Evolutionary conservation across 35 echinoderm and acorn worm species (phyloP).

Genomic region (Stichopus chloronotus): DNA sequence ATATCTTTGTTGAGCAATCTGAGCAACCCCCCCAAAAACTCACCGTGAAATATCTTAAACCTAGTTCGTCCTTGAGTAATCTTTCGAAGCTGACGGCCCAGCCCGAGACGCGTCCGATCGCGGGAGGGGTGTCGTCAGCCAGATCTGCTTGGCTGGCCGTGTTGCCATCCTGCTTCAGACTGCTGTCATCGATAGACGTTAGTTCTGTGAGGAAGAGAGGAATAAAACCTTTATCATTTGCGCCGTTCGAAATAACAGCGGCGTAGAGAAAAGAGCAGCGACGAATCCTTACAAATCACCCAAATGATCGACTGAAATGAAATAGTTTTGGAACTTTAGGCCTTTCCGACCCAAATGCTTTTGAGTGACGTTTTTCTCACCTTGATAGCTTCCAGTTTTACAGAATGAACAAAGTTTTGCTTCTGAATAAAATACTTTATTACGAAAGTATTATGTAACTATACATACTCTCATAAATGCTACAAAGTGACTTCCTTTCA

Average conservation of each 20-base stretch:
- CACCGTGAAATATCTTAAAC: conserved; percentile 94
- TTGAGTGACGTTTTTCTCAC: too few relatives aligned
- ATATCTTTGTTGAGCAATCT: too few relatives aligned
- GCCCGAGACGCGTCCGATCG: conserved; percentile 84
- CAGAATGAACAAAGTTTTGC: too few relatives aligned
- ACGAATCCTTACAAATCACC: not conserved
- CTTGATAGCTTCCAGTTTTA: too few relatives aligned
- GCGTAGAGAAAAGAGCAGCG: not conserved
- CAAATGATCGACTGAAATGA: too few relatives aligned
- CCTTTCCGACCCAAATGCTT: too few relatives aligned
- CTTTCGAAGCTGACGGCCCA: conserved; percentile 98
- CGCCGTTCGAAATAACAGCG: too few relatives aligned
- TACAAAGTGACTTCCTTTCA: too few relatives aligned
- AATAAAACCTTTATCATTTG: not conserved
- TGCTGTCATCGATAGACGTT: conserved; percentile 26
- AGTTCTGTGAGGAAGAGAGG: conserved; percentile 14
- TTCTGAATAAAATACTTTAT: too few relatives aligned
- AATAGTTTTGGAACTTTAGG: too few relatives aligned
- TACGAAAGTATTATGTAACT: not conserved
- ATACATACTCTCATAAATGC: not conserved
- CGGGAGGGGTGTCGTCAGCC: conserved; percentile 30
- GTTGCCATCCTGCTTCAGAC: conserved; percentile 28
- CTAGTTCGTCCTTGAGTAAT: conserved; percentile 87
- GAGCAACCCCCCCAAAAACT: not conserved
- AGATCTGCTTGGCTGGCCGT: conserved; percentile 50